A percentile compares a stretch with the other conserved stretches of the same genome.
Evolutionary conservation across 2,797 vertebrate genomes (phyloP).

Genomic region (Steatocranus sp.): DNA sequence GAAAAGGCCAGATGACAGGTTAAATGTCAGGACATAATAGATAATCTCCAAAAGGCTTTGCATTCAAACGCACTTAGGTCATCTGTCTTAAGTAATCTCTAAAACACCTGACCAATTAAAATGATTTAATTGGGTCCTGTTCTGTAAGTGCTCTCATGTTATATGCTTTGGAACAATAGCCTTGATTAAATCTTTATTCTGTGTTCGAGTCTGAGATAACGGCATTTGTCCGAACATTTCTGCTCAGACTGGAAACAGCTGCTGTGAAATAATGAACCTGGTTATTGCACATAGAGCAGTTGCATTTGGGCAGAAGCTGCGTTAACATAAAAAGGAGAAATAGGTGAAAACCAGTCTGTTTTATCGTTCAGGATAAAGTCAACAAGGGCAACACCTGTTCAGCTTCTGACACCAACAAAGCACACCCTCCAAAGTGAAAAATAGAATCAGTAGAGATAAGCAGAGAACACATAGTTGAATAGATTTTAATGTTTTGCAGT

Average conservation of each 20-base stretch:
- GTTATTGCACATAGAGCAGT: background rate
- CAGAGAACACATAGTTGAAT: rapidly evolving
- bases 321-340: background rate
- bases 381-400: background rate
- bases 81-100: background rate
- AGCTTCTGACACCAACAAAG: background rate
- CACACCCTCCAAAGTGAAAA: background rate
- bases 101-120: conserved; percentile 15
- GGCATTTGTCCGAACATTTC: background rate
- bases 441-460: background rate
- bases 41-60: conserved; percentile 5
- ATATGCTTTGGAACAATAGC: background rate
- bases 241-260: conserved; percentile 29
- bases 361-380: background rate
- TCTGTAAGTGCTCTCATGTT: background rate
- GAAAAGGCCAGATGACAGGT: background rate
- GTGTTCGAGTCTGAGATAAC: background rate
- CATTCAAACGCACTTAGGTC: background rate
- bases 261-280: conserved; percentile 9
- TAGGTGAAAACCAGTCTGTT: background rate
- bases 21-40: conserved; percentile 15
- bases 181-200: background rate
- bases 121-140: background rate
- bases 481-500: background rate
- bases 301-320: background rate